Evolutionary conservation across 2,113 vertebrate genomes (phyloP).

Genomic region (Bubo scandiacus): DNA sequence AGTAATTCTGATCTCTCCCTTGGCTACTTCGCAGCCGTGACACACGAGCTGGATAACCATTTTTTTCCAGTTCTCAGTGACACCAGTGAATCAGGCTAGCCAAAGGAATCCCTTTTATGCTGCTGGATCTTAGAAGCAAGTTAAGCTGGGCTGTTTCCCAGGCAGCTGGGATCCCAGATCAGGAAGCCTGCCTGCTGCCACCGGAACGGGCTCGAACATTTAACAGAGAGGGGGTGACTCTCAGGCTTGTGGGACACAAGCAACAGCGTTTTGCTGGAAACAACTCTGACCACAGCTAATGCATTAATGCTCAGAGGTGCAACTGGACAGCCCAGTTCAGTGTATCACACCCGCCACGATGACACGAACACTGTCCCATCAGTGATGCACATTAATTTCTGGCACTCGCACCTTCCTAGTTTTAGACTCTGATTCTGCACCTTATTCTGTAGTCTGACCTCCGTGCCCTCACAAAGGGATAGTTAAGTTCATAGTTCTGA

Average conservation of each 20-base stretch:
- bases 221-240: not conserved
- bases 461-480: not conserved
- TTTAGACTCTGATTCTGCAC: not conserved
- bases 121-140: not conserved
- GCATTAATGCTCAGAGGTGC: not conserved
- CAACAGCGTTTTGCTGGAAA: not conserved
- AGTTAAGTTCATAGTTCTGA: not conserved
- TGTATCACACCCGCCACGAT: accelerated
- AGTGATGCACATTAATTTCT: not conserved
- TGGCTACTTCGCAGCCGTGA: not conserved
- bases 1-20: not conserved
- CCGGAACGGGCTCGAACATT: not conserved
- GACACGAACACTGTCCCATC: not conserved
- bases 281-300: not conserved
- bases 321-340: not conserved
- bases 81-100: not conserved
- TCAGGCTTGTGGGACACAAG: no score
- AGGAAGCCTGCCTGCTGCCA: not conserved
- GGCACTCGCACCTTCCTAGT: not conserved
- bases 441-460: not conserved
- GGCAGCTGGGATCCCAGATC: not conserved
- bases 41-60: not conserved
- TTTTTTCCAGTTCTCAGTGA: not conserved
- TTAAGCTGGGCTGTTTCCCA: not conserved
- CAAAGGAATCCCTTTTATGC: not conserved